Conservation (phyloP, 2,113 vertebrate species). For the Gallinago paraguaiae region DNA sequence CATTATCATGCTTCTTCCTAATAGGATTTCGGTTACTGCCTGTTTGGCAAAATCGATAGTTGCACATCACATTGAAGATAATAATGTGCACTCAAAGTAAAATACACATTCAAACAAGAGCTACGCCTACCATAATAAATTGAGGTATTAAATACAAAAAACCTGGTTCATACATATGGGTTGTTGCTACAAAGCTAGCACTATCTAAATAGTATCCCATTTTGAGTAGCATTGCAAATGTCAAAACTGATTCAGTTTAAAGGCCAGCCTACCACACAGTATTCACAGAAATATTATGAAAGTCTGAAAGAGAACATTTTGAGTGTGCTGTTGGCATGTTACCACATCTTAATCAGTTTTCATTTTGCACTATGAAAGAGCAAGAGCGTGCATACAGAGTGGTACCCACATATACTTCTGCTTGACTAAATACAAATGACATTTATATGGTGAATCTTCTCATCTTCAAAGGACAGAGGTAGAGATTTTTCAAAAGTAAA, state of each 20-base stretch:
- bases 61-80: background rate
- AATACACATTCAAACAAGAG: background rate
- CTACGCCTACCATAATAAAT: background rate
- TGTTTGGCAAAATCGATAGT: background rate
- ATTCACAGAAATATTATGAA: background rate
- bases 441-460: background rate
- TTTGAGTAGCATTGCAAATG: background rate
- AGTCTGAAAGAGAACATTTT: background rate
- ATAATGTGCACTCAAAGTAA: conserved; percentile 1
- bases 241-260: background rate
- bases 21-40: background rate
- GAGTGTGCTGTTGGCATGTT: background rate
- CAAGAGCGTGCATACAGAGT: background rate
- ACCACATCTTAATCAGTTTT: background rate
- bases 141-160: background rate
- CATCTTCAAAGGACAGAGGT: background rate
- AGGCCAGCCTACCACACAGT: background rate
- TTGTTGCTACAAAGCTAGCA: background rate
- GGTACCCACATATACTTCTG: background rate
- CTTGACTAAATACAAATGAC: background rate
- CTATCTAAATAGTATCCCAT: background rate
- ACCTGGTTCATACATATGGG: background rate
- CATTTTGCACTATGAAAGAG: background rate
- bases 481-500: background rate
- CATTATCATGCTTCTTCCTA: conserved; percentile 14